These are phyloP conservation scores for Aphodius sticticus DNA, from an alignment of 2,888 invertebrate species.

Conservation along the genomic window DNA sequence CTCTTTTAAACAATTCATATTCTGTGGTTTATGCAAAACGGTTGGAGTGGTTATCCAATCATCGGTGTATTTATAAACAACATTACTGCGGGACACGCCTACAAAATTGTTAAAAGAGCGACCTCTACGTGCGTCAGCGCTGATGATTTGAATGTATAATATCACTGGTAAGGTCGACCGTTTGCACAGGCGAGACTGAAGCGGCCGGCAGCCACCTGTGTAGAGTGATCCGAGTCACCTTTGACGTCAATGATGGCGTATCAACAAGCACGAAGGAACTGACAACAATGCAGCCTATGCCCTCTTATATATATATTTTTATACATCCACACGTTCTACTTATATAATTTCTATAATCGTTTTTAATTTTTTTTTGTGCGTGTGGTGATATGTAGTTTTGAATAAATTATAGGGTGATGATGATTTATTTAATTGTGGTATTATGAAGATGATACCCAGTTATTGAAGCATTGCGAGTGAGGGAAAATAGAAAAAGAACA, in stretches of 20 bases:
- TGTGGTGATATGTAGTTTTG: too few species aligned
- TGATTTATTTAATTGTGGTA: too few species aligned
- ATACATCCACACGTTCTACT: neutral
- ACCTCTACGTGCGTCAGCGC: neutral
- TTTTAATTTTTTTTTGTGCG: too few species aligned
- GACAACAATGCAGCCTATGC: neutral
- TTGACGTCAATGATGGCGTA: neutral
- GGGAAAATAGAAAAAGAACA: too few species aligned
- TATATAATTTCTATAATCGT: too few species aligned
- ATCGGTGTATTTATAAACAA: neutral
- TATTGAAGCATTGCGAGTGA: too few species aligned
- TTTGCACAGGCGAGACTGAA: neutral
- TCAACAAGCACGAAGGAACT: neutral
- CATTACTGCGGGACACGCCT: neutral
- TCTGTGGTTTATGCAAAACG: too few species aligned
- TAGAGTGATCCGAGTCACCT: neutral
- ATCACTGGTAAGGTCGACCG: neutral
- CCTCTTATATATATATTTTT: neutral
- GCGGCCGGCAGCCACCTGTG: neutral
- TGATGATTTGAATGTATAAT: neutral
- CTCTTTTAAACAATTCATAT: too few species aligned
- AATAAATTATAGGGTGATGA: too few species aligned
- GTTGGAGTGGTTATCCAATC: too few species aligned
- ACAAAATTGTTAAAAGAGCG: slow-evolving; percentile 5
- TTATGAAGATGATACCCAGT: too few species aligned